These are phyloP conservation scores for Intellagama lesueurii DNA, from an alignment of 2,797 vertebrate genomes.

Conservation along the genomic window DNA sequence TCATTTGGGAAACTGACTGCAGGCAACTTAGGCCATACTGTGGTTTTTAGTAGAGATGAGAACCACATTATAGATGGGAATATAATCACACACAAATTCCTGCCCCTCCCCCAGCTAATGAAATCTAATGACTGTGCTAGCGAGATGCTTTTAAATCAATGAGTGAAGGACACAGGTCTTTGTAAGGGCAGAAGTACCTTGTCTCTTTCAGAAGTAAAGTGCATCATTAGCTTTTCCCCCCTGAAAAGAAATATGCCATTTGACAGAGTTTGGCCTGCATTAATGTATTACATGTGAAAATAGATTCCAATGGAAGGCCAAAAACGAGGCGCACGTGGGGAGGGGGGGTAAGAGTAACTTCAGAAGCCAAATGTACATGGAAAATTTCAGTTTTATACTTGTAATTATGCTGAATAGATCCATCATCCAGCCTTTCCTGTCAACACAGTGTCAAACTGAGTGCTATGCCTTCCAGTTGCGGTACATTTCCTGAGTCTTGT, in stretches of 20 bases:
- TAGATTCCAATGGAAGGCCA: not conserved
- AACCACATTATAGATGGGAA: not conserved
- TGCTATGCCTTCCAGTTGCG: not conserved
- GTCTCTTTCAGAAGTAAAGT: not conserved
- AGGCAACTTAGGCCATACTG: constrained; percentile 27
- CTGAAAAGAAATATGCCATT: not conserved
- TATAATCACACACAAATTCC: constrained; percentile 27
- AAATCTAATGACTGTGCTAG: constrained; percentile 34
- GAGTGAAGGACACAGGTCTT: constrained; percentile 10
- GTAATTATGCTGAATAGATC: constrained; percentile 15
- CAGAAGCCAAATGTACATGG: not conserved
- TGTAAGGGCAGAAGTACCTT: constrained; percentile 17
- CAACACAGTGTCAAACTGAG: not conserved
- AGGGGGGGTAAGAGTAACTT: not conserved
- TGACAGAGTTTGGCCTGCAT: not conserved
- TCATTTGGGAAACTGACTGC: constrained; percentile 51
- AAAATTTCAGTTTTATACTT: not conserved
- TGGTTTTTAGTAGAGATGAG: constrained; percentile 14
- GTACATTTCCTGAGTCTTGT: not conserved
- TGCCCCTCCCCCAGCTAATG: not conserved
- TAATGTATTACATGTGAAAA: not conserved
- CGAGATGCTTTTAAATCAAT: constrained; percentile 5
- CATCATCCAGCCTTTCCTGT: not conserved
- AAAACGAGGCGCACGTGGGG: too few relatives aligned
- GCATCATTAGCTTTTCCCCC: not conserved